These are phyloP conservation scores for Tricholaema leucomelas DNA, from an alignment of 2,113 vertebrate genomes.

Conservation along the genomic window DNA sequence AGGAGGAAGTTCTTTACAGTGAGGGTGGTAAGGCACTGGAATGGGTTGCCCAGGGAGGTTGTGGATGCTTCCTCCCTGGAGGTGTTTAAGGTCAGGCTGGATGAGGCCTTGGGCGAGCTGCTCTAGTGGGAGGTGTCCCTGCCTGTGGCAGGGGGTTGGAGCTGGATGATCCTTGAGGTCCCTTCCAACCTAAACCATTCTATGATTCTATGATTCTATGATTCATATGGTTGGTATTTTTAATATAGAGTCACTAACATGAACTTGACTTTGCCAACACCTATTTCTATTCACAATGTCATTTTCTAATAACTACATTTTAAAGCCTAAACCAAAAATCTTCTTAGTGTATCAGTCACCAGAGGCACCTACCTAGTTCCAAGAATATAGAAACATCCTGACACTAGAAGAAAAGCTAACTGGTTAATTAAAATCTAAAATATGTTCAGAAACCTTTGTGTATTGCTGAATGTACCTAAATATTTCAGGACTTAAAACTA, in stretches of 20 bases:
- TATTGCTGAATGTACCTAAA: neutral
- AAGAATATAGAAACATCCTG: neutral
- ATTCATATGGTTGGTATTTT: neutral
- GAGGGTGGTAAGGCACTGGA: too few relatives aligned
- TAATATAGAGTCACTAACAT: neutral
- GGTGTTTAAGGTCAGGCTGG: too few relatives aligned
- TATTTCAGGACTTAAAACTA: neutral
- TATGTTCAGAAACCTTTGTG: neutral
- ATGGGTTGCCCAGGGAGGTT: too few relatives aligned
- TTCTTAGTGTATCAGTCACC: neutral
- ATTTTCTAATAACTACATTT: neutral
- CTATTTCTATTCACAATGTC: neutral
- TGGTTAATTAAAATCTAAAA: constrained; percentile 10
- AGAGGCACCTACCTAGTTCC: neutral
- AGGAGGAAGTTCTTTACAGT: too few relatives aligned
- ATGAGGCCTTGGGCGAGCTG: too few relatives aligned
- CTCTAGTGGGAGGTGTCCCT: too few relatives aligned
- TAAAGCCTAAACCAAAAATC: neutral
- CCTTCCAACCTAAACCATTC: too few relatives aligned
- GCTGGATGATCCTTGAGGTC: too few relatives aligned
- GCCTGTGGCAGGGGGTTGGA: too few relatives aligned
- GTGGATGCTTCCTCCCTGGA: too few relatives aligned
- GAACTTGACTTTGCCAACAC: neutral
- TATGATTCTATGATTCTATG: too few relatives aligned
- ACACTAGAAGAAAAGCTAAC: neutral